Percentiles rank a stretch among this genome's conserved stretches.
phyloP scores from a whole-genome alignment of 64 coral and sea anemone species.

The Actinia tenebrosa region DNA sequence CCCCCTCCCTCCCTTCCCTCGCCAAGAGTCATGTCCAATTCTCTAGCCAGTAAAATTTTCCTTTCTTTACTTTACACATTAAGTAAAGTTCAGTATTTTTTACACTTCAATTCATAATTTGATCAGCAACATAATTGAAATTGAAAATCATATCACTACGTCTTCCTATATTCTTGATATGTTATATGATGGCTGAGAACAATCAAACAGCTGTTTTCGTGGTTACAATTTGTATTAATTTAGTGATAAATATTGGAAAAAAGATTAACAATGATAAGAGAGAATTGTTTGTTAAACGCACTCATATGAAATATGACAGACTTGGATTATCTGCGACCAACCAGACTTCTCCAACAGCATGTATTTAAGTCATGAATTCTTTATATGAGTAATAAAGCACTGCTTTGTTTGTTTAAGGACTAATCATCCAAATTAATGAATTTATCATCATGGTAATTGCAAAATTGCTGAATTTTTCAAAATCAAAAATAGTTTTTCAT shows the following conservation, averaged over 20 bases:
- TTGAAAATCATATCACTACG: too few species aligned
- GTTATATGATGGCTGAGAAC: too few species aligned
- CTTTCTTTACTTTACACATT: too few species aligned
- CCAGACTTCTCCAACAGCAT: neutral
- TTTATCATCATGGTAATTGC: neutral
- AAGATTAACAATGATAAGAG: neutral
- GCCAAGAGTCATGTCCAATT: too few species aligned
- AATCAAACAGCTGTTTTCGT: neutral
- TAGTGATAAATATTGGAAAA: neutral
- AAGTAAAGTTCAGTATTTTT: too few species aligned
- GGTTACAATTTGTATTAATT: neutral
- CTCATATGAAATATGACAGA: neutral
- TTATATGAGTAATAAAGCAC: neutral
- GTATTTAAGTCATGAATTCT: neutral
- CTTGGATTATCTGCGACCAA: neutral
- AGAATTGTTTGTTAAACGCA: neutral
- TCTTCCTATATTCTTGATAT: too few species aligned
- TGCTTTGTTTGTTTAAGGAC: conserved; percentile 5
- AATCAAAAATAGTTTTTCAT: neutral
- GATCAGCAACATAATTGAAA: too few species aligned
- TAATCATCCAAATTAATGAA: conserved; percentile 7
- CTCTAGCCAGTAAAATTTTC: too few species aligned
- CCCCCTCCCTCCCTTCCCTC: too few species aligned
- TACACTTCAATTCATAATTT: too few species aligned
- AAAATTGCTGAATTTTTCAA: neutral